A percentile compares a stretch with the other conserved stretches of the same genome.
phyloP scores from a whole-genome alignment of 2,113 vertebrate species.

The Scopus umbretta region DNA sequence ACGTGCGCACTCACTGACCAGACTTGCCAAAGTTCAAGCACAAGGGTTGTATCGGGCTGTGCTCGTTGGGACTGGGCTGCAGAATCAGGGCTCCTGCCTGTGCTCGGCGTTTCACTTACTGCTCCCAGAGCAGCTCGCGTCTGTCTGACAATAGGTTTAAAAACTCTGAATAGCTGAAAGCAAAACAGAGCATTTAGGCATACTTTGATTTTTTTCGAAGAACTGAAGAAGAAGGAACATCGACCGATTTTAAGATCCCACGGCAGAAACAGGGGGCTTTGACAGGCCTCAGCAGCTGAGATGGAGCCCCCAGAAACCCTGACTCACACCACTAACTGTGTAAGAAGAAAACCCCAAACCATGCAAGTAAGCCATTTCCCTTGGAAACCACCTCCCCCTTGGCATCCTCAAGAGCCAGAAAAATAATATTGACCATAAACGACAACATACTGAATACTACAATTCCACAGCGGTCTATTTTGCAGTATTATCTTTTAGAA shows the following conservation, averaged over 20 bases:
- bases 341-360: neutral
- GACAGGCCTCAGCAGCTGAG: neutral
- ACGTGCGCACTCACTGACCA: accelerated
- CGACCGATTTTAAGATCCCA: neutral
- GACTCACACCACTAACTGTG: neutral
- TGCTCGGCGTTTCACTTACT: neutral
- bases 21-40: neutral
- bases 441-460: neutral
- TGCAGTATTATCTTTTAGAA: neutral
- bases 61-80: accelerated
- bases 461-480: neutral
- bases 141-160: too few relatives aligned
- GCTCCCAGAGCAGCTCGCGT: neutral
- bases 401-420: neutral
- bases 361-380: neutral
- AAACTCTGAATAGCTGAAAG: neutral
- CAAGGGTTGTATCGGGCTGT: neutral
- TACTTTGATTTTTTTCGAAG: neutral
- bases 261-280: neutral
- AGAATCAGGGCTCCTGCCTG: neutral
- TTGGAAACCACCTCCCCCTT: neutral
- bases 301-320: neutral
- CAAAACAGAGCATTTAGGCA: neutral
- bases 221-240: neutral
- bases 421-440: neutral